A percentile compares a stretch with the other conserved stretches of the same genome.
Conservation (phyloP, 2,888 invertebrate species). For the Brachycybe producta region DNA sequence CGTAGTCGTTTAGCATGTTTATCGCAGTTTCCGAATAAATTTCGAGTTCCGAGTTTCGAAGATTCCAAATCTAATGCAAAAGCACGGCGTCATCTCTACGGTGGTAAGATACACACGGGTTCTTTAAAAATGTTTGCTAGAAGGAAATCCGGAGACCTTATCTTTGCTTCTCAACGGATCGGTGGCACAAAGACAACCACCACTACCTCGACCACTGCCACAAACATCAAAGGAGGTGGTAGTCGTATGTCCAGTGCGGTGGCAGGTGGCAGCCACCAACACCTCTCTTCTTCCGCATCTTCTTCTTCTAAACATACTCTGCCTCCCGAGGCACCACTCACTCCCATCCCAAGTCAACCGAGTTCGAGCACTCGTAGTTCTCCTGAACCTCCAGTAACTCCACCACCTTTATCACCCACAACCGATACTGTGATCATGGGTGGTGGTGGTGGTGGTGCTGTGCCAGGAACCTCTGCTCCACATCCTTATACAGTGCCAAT, state of each 20-base stretch:
- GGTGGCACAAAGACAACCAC: constrained; percentile 2
- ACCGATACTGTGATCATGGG: background rate
- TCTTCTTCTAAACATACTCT: background rate
- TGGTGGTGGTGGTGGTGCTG: background rate
- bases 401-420: constrained; percentile 3
- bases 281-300: background rate
- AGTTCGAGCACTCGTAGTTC: constrained; percentile 17
- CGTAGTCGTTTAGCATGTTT: constrained; percentile 4
- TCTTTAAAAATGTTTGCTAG: constrained; percentile 18
- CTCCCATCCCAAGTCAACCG: constrained; percentile 18
- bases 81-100: constrained; percentile 14
- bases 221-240: background rate
- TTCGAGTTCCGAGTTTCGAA: constrained; percentile 20
- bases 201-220: constrained; percentile 10
- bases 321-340: constrained; percentile 6
- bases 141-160: constrained; percentile 15
- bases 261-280: background rate
- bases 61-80: constrained; percentile 17
- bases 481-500: background rate
- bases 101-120: constrained; percentile 18
- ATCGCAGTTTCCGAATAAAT: constrained; percentile 3
- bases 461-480: background rate
- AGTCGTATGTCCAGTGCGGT: background rate
- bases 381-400: constrained; percentile 10
- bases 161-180: constrained; percentile 13